phyloP scores from a whole-genome alignment of 2,888 invertebrate genomes.

The Gortyna flavago region DNA sequence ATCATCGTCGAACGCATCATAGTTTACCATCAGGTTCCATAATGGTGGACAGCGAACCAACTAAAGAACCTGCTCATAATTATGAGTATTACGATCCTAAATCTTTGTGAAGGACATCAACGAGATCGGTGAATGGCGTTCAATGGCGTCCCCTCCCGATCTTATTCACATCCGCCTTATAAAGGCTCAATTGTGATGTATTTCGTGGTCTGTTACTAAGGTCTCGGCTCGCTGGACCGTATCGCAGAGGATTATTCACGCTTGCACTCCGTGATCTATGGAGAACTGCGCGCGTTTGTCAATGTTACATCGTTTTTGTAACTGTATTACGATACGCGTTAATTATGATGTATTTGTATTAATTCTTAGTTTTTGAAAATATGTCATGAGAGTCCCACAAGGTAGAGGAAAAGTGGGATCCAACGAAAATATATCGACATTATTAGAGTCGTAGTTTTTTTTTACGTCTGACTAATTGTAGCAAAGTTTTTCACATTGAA shows the following conservation, averaged over 20 bases:
- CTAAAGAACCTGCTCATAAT: not conserved
- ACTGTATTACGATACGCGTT: conserved; percentile 36
- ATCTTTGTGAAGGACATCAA: not conserved
- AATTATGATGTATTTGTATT: conserved; percentile 14
- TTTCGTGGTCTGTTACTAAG: conserved; percentile 33
- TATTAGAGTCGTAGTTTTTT: too few relatives aligned
- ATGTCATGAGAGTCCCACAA: not conserved
- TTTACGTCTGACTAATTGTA: not conserved
- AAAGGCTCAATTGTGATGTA: conserved; percentile 1
- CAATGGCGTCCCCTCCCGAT: not conserved
- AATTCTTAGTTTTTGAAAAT: not conserved
- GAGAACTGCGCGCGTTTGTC: conserved; percentile 33
- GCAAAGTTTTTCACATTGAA: not conserved
- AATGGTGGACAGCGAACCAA: not conserved
- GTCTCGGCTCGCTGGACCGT: conserved; percentile 43
- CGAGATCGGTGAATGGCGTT: not conserved
- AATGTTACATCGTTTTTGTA: conserved; percentile 42
- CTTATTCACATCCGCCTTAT: conserved; percentile 6
- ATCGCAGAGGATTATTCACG: conserved; percentile 51
- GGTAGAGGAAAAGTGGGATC: too few relatives aligned
- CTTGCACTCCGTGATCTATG: conserved; percentile 40
- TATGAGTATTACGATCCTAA: not conserved
- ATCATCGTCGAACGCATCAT: too few relatives aligned
- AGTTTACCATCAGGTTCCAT: not conserved
- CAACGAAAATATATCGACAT: too few relatives aligned